phyloP scores from a whole-genome alignment of 2,797 vertebrate species.

The Borostomias antarcticus region DNA sequence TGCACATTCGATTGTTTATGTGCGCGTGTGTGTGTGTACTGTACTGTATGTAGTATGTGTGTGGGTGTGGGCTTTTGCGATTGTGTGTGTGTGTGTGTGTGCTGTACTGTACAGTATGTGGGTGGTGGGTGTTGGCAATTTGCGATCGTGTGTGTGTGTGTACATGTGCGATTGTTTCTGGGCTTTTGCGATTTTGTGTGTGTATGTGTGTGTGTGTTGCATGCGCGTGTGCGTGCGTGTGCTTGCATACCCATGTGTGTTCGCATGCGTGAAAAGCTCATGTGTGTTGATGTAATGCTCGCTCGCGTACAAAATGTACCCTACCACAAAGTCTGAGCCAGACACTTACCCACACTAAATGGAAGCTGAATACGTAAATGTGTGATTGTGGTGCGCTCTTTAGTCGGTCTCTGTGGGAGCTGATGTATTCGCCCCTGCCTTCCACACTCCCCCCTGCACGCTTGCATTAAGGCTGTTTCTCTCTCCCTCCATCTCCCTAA shows the following conservation, averaged over 20 bases:
- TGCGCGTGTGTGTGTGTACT: background rate
- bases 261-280: background rate
- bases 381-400: background rate
- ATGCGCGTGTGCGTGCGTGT: background rate
- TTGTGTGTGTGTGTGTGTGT: background rate
- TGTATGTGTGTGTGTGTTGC: background rate
- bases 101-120: background rate
- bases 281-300: background rate
- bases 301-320: background rate
- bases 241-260: background rate
- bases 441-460: conserved; percentile 60
- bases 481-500: conserved; percentile 72
- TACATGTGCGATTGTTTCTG: background rate
- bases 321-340: background rate
- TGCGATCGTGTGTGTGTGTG: background rate
- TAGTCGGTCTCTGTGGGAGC: conserved; percentile 48
- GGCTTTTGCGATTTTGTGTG: background rate
- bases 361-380: background rate
- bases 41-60: background rate
- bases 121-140: background rate
- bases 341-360: background rate
- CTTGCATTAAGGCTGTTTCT: conserved; percentile 61
- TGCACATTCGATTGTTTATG: conserved; percentile 3
- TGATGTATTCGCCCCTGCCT: conserved; percentile 50
- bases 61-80: background rate